Evolutionary conservation across 2,797 vertebrate genomes (phyloP).

Genomic region (Florisuga fusca): DNA sequence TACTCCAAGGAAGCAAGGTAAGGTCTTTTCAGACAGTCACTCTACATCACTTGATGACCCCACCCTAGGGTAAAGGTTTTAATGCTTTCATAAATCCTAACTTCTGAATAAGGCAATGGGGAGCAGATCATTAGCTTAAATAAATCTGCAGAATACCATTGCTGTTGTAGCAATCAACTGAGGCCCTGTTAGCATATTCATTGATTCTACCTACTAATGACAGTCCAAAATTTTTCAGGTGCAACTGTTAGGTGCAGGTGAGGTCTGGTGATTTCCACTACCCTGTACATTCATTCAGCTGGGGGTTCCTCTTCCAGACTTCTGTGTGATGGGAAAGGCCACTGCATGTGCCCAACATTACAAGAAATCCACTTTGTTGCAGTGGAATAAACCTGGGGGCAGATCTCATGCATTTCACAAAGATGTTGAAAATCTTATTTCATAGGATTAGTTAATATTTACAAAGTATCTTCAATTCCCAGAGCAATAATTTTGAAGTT

Average conservation of each 20-base stretch:
- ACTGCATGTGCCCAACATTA: not conserved
- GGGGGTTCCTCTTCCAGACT: not conserved
- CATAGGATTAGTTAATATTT: not conserved
- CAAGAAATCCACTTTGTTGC: not conserved
- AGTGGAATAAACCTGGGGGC: not conserved
- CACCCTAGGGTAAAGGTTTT: not conserved
- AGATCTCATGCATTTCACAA: not conserved
- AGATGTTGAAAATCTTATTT: not conserved
- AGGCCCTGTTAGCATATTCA: not conserved
- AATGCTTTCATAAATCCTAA: not conserved
- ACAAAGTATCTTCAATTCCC: not conserved
- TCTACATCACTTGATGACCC: not conserved
- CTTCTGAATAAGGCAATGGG: not conserved
- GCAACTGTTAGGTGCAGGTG: not conserved
- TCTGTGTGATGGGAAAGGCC: not conserved
- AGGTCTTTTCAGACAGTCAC: not conserved
- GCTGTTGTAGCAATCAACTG: not conserved
- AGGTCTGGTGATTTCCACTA: not conserved
- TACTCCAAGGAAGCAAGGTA: not conserved
- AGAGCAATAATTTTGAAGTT: not conserved
- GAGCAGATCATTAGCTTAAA: not conserved
- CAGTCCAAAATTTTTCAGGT: not conserved
- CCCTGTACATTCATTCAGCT: not conserved
- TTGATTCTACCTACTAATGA: not conserved
- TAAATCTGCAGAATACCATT: not conserved